Evolutionary conservation across 2,797 vertebrate genomes (phyloP).

Genomic region (Emys orbicularis): DNA sequence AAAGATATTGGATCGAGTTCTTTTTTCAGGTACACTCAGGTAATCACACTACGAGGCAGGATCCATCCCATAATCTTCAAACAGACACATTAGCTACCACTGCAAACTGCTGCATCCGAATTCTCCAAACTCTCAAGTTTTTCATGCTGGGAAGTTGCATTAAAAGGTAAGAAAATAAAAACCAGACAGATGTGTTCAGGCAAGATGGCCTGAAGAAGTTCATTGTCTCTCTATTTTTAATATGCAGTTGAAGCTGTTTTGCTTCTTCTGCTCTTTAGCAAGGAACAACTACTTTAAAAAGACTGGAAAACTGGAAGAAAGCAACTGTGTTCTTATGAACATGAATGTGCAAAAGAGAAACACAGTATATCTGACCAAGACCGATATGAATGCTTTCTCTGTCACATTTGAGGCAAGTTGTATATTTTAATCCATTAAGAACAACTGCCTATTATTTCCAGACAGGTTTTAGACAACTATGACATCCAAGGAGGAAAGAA

Average conservation of each 20-base stretch:
- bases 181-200: background rate
- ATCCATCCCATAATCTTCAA: background rate
- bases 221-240: slow-evolving; percentile 58
- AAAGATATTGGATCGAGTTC: background rate
- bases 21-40: background rate
- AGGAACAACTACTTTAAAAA: slow-evolving; percentile 18
- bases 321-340: background rate
- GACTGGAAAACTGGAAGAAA: slow-evolving; percentile 6
- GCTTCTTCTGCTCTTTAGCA: background rate
- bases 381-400: slow-evolving; percentile 2
- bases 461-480: background rate
- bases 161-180: background rate
- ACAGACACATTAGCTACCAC: background rate
- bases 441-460: slow-evolving; percentile 24
- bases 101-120: slow-evolving; percentile 2
- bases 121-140: background rate
- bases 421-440: background rate
- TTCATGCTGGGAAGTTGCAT: slow-evolving; percentile 16
- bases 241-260: slow-evolving; percentile 10
- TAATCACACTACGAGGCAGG: background rate
- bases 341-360: background rate
- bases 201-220: slow-evolving; percentile 44
- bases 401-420: background rate
- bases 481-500: background rate
- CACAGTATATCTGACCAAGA: background rate